These are phyloP conservation scores for Bhutanitis thaidina DNA, from an alignment of 2,888 invertebrate species.

Conservation along the genomic window DNA sequence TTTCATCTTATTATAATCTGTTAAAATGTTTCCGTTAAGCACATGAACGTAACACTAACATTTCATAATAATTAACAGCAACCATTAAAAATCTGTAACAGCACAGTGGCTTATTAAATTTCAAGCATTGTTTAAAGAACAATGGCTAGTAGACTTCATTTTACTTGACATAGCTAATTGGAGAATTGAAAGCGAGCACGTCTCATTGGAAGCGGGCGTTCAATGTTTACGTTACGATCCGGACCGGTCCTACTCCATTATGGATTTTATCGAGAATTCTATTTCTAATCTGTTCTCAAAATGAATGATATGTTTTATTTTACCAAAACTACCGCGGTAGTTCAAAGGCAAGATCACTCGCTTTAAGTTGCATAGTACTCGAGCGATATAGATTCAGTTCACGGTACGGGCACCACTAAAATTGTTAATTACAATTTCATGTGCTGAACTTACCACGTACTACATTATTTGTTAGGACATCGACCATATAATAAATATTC, in stretches of 20 bases:
- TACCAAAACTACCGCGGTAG: too few species aligned
- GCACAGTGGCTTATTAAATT: constrained; percentile 12
- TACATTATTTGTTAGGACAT: too few species aligned
- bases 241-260: not conserved
- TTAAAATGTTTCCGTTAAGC: too few species aligned
- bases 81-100: not conserved
- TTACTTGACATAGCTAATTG: constrained; percentile 16
- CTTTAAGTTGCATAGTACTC: too few species aligned
- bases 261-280: not conserved
- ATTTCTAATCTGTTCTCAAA: not conserved
- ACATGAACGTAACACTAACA: not conserved
- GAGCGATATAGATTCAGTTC: too few species aligned
- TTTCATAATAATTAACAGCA: not conserved
- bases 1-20: not conserved
- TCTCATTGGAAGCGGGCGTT: not conserved
- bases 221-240: constrained; percentile 2
- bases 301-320: too few species aligned
- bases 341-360: too few species aligned
- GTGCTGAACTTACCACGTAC: too few species aligned
- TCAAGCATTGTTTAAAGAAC: constrained; percentile 18
- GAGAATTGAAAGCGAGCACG: constrained; percentile 4
- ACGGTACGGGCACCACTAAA: too few species aligned
- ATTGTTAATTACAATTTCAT: too few species aligned
- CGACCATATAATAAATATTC: too few species aligned
- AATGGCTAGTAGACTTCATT: constrained; percentile 13